Base-by-base conservation (phyloP, 1,140 invertebrate species). In the Meloidogyne chitwoodi region DNA sequence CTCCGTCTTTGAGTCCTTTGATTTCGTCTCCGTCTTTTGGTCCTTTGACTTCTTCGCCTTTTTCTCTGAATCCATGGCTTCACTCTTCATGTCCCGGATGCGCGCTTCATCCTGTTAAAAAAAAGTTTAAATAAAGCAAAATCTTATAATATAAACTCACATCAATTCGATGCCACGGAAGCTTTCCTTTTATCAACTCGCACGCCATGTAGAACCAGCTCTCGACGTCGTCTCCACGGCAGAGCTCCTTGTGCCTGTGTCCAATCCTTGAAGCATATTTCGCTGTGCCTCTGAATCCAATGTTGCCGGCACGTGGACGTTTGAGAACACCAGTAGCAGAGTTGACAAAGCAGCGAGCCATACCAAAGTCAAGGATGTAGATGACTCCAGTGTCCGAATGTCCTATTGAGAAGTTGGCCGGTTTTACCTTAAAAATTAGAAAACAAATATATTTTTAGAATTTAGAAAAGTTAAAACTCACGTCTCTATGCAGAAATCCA, bases 241-340 rank as follows among this genome's bases (percentile, higher is more conserved):
- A 41, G 26, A 68, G 24, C 38, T 68, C 67, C 38, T 34, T 34
- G 6, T 68, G 67, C 4, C 22, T 31, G 38, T 68, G 67, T 10
- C 67, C 26, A n/a, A 34, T 26, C 26, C 26, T 44, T n/a, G 67
- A 68, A 16, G 67, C 67, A 12, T 68, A 68, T 22, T 68, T 68
- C 16, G 41, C 70, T 10, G 70, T 72, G 5, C 70, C 70, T 3
- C 70, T 19, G 22, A 72, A 72, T 0, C 48, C 48, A n/a, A 56
- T 56, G 19, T 56, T 56, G n/a, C 48, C 48, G 19, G 48, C 48
- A 8, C 48, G 48, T 56, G 48, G 48, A 56, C 48, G 48, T n/a
- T 56, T 56, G 12, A 56, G 48, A 0, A 56, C 48, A 1, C 19
- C 19, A n/a, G n/a, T n/a, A n/a, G n/a, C n/a, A 2, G 48, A n/a